Evolutionary conservation across 2,888 invertebrate genomes (phyloP), one percentile per base, ranked within the genome.

Genomic region (Xestia c-nigrum): DNA sequence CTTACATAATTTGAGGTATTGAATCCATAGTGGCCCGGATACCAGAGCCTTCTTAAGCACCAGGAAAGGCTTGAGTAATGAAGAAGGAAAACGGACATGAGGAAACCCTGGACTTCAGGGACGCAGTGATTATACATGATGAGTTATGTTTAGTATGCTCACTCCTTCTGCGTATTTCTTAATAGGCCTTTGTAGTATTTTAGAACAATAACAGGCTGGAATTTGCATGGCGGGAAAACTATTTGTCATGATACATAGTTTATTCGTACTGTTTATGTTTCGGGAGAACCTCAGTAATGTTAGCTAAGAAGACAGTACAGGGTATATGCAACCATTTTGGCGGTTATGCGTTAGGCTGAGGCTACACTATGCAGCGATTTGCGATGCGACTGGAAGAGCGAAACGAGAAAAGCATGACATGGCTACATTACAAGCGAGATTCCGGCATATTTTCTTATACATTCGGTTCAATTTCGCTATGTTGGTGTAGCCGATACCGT

Each of bases 181-280:
- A 50, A 78, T 72, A 47, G 55, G 19, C 63, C 40, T 70, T 78
- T 80, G 73, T 80, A 40, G 5, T 72, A 24, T 10, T 38, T 14
- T 12, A 0, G 3, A 14, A 64, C 19, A 47, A 40, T 57, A 57
- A 57, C 2, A 14, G 1, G 5, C 21, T 21, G 10, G 5, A n/a
- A 55, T 78, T 55, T 63, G 47, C n/a, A 5, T 21, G 38, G 0
- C 5, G 31, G 64, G n/a, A 57, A 70, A 47, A 31, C 38, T 10
- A 40, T 16, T 24, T 16, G 21, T 46, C 38, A 3, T 43, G 7
- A 6, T n/a, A 7, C 43, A 3, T 52, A 7, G 0, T 31, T 40
- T 19, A 38, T 40, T 16, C 3, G 16, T 19, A 50, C 10, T 6
- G 43, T 21, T 47, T 38, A 10, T 10, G n/a, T 46, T 46, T 24